These are phyloP conservation scores for Harpagoxenus sublaevis DNA, from an alignment of 2,888 invertebrate species.

Conservation along the genomic window DNA sequence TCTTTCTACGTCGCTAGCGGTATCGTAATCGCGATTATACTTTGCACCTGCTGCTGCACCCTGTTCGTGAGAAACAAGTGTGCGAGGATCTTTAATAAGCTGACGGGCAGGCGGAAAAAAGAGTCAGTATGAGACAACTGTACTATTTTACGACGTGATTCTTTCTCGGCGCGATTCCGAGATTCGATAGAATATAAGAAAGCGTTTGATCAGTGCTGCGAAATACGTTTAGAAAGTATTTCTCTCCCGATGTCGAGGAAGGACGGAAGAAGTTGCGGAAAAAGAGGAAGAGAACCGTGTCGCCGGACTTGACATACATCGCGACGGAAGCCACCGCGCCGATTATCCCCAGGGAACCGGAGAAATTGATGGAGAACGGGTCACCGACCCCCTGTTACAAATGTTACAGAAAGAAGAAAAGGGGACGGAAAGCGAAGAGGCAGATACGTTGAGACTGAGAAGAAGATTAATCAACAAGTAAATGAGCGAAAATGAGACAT, in stretches of 20 bases:
- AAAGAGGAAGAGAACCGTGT: conserved; percentile 64
- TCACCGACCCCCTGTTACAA: conserved; percentile 76
- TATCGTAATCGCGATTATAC: conserved; percentile 56
- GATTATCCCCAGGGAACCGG: conserved; percentile 61
- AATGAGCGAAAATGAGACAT: not conserved
- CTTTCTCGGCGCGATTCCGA: not conserved
- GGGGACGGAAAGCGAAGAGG: conserved; percentile 68
- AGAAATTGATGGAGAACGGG: conserved; percentile 64
- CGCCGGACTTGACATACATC: conserved; percentile 63
- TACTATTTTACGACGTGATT: not conserved
- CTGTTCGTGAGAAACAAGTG: conserved; percentile 70
- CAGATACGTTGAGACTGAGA: conserved; percentile 30
- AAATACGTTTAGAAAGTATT: conserved; percentile 58
- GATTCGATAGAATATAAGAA: not conserved
- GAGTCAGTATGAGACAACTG: conserved; percentile 29
- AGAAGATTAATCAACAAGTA: not conserved
- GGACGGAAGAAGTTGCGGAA: conserved; percentile 47
- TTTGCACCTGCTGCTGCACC: conserved; percentile 76
- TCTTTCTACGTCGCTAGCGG: conserved; percentile 61
- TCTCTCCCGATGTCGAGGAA: conserved; percentile 52
- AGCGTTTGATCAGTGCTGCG: not conserved
- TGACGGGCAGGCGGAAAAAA: conserved; percentile 69
- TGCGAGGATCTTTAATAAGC: conserved; percentile 56
- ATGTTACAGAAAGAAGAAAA: conserved; percentile 80
- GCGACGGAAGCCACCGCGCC: conserved; percentile 57